Percentiles rank a stretch among this genome's conserved stretches.
phyloP scores from a whole-genome alignment of 2,888 invertebrate genomes.

The Selenia dentaria region DNA sequence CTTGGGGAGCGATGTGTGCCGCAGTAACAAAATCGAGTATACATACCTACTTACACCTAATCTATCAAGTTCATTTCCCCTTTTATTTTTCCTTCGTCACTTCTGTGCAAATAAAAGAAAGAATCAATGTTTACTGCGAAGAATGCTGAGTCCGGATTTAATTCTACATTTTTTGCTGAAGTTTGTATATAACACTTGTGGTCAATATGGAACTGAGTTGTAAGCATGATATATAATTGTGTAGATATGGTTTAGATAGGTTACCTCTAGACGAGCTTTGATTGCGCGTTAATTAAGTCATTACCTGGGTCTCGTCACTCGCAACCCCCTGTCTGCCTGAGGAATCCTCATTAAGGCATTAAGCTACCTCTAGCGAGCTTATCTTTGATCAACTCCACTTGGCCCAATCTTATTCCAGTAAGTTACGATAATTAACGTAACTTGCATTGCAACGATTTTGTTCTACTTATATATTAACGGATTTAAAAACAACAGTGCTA shows the following conservation, averaged over 20 bases:
- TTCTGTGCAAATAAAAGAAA: constrained; percentile 26
- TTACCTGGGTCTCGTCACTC: constrained; percentile 57
- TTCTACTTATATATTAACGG: no score
- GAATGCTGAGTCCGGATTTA: constrained; percentile 8
- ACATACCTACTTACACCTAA: constrained; percentile 39
- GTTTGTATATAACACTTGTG: no score
- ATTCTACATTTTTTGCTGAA: no score
- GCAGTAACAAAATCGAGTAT: constrained; percentile 58
- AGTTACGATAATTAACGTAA: no score
- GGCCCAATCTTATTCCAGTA: constrained; percentile 8
- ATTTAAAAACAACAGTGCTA: no score
- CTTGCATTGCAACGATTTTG: no score
- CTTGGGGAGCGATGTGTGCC: constrained; percentile 69
- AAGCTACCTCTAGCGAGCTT: constrained; percentile 44
- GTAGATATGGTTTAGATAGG: constrained; percentile 12
- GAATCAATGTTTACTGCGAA: constrained; percentile 27
- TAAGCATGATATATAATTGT: no score
- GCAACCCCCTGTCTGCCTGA: constrained; percentile 37
- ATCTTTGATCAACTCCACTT: constrained; percentile 40
- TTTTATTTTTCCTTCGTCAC: constrained; percentile 34
- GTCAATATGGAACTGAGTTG: no score
- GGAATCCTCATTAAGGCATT: constrained; percentile 58
- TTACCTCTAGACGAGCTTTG: constrained; percentile 40
- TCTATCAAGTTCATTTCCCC: constrained; percentile 37
- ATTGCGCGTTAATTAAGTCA: constrained; percentile 67